Conservation (phyloP, 2,888 invertebrate species). For the Lacanobia wlatinum region DNA sequence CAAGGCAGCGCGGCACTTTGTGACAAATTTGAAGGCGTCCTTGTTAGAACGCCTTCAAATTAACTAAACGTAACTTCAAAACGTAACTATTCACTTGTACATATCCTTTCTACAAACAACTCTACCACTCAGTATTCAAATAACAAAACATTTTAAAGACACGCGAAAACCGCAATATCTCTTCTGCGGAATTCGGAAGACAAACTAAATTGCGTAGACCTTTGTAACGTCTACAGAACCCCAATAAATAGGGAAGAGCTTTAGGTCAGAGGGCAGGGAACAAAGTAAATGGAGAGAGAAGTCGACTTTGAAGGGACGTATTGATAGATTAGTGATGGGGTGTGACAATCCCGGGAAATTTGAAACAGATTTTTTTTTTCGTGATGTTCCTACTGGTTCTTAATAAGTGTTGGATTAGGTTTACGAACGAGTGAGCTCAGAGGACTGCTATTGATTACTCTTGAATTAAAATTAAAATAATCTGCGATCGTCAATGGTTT, state of each 20-base stretch:
- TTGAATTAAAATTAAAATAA: too few species aligned
- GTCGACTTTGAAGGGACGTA: slow-evolving; percentile 20
- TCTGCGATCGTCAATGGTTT: too few species aligned
- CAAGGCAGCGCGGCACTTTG: too few species aligned
- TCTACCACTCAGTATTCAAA: slow-evolving; percentile 20
- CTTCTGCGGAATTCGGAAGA: slow-evolving; percentile 31
- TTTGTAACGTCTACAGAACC: slow-evolving; percentile 47
- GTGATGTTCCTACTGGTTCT: too few species aligned
- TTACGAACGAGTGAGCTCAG: too few species aligned
- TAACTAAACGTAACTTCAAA: too few species aligned
- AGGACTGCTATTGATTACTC: too few species aligned
- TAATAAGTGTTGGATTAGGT: too few species aligned
- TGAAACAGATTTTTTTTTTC: too few species aligned
- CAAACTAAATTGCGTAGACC: slow-evolving; percentile 45
- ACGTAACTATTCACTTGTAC: too few species aligned
- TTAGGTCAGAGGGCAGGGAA: slow-evolving; percentile 38
- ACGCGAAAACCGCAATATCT: slow-evolving; percentile 36
- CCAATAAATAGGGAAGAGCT: slow-evolving; percentile 59
- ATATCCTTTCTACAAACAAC: background rate
- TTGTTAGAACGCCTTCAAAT: too few species aligned
- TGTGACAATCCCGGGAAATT: slow-evolving; percentile 7
- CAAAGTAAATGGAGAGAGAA: slow-evolving; percentile 49
- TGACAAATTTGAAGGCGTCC: too few species aligned
- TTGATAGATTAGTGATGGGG: slow-evolving; percentile 49
- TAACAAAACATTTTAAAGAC: slow-evolving; percentile 12